Conservation (phyloP, 2,113 vertebrate genomes). For the Leucoraja erinaceus region DNA sequence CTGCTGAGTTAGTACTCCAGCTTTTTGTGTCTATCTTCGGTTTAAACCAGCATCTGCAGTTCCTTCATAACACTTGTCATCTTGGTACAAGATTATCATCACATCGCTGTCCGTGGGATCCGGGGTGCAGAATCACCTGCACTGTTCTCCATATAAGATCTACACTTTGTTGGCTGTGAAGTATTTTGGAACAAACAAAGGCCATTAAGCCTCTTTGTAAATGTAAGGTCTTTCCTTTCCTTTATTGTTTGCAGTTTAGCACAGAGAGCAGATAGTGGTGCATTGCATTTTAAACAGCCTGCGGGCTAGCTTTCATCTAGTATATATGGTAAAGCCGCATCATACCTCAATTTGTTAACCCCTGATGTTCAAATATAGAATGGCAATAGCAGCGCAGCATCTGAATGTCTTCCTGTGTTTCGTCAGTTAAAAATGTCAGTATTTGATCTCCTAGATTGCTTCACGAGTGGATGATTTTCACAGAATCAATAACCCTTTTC, state of each 20-base stretch:
- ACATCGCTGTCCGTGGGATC: background rate
- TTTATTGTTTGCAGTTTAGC: background rate
- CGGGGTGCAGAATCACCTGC: background rate
- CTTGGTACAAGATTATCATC: background rate
- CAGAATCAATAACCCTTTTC: background rate
- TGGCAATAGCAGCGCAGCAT: background rate
- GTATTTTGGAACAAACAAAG: no score
- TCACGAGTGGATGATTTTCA: background rate
- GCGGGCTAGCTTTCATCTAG: background rate
- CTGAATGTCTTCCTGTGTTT: background rate
- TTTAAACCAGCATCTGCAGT: no score
- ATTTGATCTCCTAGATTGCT: background rate
- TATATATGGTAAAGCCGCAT: background rate
- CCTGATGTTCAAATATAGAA: background rate
- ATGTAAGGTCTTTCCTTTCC: no score
- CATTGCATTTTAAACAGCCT: background rate
- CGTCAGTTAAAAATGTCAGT: background rate
- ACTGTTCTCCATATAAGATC: no score
- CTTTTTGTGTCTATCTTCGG: no score
- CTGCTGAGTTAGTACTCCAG: no score
- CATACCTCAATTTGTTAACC: background rate
- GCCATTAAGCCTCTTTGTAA: no score
- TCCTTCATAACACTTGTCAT: no score
- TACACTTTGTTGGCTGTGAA: no score
- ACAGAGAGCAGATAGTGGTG: background rate